Evolutionary conservation across 2,797 vertebrate species (phyloP).

Genomic region (Columba guinea): DNA sequence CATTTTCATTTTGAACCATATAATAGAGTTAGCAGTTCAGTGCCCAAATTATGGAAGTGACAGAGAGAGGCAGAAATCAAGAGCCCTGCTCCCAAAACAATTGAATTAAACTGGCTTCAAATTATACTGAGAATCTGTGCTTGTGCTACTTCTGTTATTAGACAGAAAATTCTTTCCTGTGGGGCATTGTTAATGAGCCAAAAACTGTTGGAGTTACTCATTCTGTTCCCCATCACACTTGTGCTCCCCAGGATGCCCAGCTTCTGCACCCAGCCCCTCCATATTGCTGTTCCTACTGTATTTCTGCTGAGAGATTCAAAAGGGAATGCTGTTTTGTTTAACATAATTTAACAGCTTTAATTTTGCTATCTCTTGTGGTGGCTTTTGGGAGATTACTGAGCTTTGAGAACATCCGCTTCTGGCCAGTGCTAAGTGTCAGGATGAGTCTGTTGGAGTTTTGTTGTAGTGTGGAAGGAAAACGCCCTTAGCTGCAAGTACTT

Average conservation of each 20-base stretch:
- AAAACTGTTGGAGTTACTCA: slow-evolving; percentile 14
- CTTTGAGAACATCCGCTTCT: background rate
- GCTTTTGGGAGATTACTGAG: background rate
- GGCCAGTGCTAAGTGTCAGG: background rate
- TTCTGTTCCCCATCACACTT: background rate
- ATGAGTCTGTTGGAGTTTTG: background rate
- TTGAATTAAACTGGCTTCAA: slow-evolving; percentile 53
- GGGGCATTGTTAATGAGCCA: slow-evolving; percentile 48
- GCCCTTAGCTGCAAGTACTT: background rate
- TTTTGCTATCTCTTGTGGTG: background rate
- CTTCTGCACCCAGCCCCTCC: background rate
- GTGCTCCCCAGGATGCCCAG: background rate
- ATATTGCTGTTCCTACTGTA: background rate
- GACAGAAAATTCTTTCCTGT: slow-evolving; percentile 41
- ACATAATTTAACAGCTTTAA: background rate
- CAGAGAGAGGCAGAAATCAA: slow-evolving; percentile 49
- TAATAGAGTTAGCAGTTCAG: slow-evolving; percentile 66
- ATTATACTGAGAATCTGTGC: slow-evolving; percentile 29
- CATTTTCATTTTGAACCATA: slow-evolving; percentile 45
- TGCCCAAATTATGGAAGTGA: slow-evolving; percentile 60
- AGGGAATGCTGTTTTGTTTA: background rate
- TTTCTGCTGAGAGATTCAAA: background rate
- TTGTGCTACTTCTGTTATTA: slow-evolving; percentile 42
- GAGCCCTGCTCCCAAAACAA: slow-evolving; percentile 38
- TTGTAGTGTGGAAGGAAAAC: accelerated